A percentile compares a stretch with the other conserved stretches of the same genome.
Conservation (phyloP, 2,797 vertebrate genomes). For the Rhynchotus rufescens region DNA sequence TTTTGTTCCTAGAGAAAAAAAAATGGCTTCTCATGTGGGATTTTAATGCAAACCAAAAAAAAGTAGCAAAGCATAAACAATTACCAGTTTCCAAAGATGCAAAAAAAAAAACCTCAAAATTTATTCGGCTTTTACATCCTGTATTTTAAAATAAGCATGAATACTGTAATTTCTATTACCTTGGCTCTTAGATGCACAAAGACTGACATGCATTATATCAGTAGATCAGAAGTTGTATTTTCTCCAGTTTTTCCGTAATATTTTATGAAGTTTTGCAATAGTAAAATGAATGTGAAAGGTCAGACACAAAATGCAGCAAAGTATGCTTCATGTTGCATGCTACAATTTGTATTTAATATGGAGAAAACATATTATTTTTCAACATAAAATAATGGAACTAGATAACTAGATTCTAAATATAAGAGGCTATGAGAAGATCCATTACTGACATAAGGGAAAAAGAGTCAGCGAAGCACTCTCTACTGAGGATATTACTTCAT, state of each 20-base stretch:
- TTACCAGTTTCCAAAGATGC: slow-evolving; percentile 25
- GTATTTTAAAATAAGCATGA: neutral
- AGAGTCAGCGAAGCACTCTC: neutral
- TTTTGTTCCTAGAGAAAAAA: slow-evolving; percentile 50
- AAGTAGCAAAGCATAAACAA: slow-evolving; percentile 37
- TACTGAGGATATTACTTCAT: neutral
- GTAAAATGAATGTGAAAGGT: neutral
- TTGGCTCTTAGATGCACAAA: neutral
- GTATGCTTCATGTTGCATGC: neutral
- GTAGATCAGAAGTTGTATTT: neutral
- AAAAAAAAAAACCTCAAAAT: neutral
- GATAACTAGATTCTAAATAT: neutral
- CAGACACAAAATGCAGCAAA: neutral
- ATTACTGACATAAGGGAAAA: neutral
- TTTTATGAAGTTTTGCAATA: neutral
- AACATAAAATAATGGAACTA: neutral
- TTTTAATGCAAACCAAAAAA: slow-evolving; percentile 42
- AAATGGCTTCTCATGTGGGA: slow-evolving; percentile 37
- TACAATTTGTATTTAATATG: neutral
- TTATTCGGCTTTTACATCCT: neutral
- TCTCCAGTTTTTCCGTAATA: neutral
- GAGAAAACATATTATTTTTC: neutral
- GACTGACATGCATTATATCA: neutral
- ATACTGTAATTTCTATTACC: neutral
- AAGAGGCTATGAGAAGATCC: neutral